Evolutionary conservation across 64 coral and sea anemone species (phyloP).

Genomic region (Actinia tenebrosa): DNA sequence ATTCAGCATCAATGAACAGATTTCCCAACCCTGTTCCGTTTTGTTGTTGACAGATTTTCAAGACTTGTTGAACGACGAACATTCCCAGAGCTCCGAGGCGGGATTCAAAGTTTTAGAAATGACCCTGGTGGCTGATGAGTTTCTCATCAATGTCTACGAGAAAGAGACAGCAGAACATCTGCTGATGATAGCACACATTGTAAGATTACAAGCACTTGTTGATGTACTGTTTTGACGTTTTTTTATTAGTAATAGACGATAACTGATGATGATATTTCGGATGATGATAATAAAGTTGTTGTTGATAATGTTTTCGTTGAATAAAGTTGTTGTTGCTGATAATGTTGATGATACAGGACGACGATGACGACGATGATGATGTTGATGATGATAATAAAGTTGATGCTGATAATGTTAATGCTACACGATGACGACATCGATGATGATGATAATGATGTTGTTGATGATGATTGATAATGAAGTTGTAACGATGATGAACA

Average conservation of each 20-base stretch:
- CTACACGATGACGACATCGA: too few species aligned
- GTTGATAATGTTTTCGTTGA: too few species aligned
- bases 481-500: too few species aligned
- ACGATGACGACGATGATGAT: background rate
- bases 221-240: background rate
- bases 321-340: too few species aligned
- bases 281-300: too few species aligned
- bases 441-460: too few species aligned
- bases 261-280: too few species aligned
- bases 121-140: constrained; percentile 29
- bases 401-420: too few species aligned
- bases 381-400: too few species aligned
- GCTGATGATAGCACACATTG: constrained; percentile 40
- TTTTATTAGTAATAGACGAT: too few species aligned
- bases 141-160: background rate
- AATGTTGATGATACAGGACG: background rate
- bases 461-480: too few species aligned
- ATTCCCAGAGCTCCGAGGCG: background rate
- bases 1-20: too few species aligned
- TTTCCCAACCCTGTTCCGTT: background rate
- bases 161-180: constrained; percentile 32
- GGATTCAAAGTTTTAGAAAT: constrained; percentile 30
- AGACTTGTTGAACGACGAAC: background rate
- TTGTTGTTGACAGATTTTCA: background rate
- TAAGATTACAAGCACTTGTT: constrained; percentile 1